These are phyloP conservation scores for Nannobrachium achirus DNA, from an alignment of 2,113 vertebrate genomes.

Conservation along the genomic window DNA sequence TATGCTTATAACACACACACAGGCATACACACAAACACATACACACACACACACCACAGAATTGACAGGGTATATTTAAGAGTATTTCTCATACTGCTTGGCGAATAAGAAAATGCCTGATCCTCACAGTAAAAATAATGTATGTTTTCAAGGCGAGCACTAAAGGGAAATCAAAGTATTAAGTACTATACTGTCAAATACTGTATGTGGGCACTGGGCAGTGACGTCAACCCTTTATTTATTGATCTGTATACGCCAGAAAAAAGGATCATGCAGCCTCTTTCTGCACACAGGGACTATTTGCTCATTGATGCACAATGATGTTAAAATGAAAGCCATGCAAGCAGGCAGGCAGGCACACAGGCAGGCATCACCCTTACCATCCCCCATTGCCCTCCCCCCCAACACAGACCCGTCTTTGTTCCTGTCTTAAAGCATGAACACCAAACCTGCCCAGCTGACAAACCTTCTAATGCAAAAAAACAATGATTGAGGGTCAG, in stretches of 20 bases:
- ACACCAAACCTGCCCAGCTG: constrained; percentile 59
- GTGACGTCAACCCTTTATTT: constrained; percentile 37
- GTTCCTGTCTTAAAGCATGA: constrained; percentile 68
- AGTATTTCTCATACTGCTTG: constrained; percentile 60
- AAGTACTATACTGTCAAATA: constrained; percentile 13
- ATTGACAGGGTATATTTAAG: constrained; percentile 66
- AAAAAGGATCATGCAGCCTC: constrained; percentile 54
- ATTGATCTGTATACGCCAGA: constrained; percentile 62
- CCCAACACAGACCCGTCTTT: constrained; percentile 68
- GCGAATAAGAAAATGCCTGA: constrained; percentile 59
- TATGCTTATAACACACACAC: constrained; percentile 6
- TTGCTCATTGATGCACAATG: constrained; percentile 75
- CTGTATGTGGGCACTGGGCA: constrained; percentile 11
- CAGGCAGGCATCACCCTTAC: constrained; percentile 53
- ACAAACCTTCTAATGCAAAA: constrained; percentile 53
- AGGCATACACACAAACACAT: neutral
- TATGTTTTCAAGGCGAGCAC: constrained; percentile 23
- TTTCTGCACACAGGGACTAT: constrained; percentile 58
- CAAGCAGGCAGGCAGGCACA: constrained; percentile 45
- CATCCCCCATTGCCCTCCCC: constrained; percentile 57
- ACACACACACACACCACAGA: constrained; percentile 23
- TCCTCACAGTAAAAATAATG: constrained; percentile 44
- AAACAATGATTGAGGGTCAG: constrained; percentile 57
- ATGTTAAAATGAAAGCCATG: constrained; percentile 71
- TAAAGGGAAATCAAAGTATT: constrained; percentile 37